Evolutionary conservation across 2,113 vertebrate genomes (phyloP), one percentile per base, ranked within the genome.

Genomic region (Pimephales promelas): DNA sequence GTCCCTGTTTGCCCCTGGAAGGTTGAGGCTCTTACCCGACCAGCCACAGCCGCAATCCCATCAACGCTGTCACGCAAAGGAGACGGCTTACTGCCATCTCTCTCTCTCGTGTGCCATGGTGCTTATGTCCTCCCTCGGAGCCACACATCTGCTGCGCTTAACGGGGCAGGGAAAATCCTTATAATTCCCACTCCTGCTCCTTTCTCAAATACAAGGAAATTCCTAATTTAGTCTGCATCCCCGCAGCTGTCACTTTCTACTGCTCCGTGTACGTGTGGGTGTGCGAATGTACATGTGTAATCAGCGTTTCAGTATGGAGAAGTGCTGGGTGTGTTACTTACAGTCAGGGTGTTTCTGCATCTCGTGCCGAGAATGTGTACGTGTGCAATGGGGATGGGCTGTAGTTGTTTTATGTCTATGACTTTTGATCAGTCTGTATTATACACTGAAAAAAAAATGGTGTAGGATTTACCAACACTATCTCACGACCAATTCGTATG

Each of bases 11-110:
- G 92, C 93, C 92, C 86, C 93, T 89, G 82, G 91, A 93, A 94
- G 88, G 89, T 92, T 90, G 90, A 88, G 89, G 86, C 92, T 91
- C 93, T 94, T 93, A 92, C 93, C 93, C 92, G 91, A 93, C 92
- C 85, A 81, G 86, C 92, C 90, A 81, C 94, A 89, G 91, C 85
- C 93, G 90, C 92, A 95, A 94, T 95, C 94, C 93, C 93, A 92
- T 95, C 94, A 93, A 93, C 93, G 90, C 93, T 88, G 36, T 95
- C 96, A 95, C 89, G 90, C 92, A 95, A 93, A 86, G 93, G 93
- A 86, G 31, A 91, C 45, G 61, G 86, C 86, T 92, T 88, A 89
- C 83, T 64, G 80, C 77, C 73, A 78, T 9, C 16, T 76, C 59
- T 64, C n/a, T 57, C 43, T 91, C 91, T 79, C 66, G 47, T 61